Conservation (phyloP, 2,888 invertebrate species). For the Rhogogaster chlorosoma region DNA sequence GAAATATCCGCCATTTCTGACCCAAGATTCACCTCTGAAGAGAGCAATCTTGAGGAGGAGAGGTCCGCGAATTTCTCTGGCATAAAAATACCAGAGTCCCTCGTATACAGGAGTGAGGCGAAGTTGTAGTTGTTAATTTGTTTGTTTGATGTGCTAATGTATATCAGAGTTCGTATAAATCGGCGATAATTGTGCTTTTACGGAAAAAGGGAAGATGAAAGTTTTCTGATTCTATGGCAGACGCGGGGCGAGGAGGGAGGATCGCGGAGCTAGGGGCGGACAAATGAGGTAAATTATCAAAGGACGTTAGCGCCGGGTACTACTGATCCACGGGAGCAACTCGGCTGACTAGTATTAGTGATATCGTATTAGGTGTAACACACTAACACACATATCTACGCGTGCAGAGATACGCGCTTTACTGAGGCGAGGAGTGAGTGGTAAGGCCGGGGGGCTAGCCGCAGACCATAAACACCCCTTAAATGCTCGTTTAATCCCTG, state of each 20-base stretch:
- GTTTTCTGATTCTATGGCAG: neutral
- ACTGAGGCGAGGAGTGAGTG: neutral
- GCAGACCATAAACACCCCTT: constrained; percentile 69
- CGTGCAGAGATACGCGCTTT: neutral
- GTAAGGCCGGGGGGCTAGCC: constrained; percentile 50
- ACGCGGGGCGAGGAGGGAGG: neutral
- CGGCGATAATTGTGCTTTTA: constrained; percentile 8
- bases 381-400: neutral
- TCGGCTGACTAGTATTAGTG: neutral
- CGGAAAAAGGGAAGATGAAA: constrained; percentile 12
- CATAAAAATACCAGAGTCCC: neutral
- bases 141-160: constrained; percentile 12
- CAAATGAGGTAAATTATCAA: constrained; percentile 37
- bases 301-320: neutral
- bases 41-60: neutral
- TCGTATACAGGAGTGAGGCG: neutral
- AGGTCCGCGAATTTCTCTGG: neutral
- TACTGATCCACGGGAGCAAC: neutral
- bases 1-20: neutral
- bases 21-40: neutral
- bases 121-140: constrained; percentile 16
- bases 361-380: neutral
- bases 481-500: constrained; percentile 67
- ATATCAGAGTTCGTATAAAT: constrained; percentile 16
- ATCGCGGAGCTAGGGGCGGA: neutral